Percentiles rank a stretch among this genome's conserved stretches.
Conservation (phyloP, 2,888 invertebrate genomes). For the Perithous albicinctus region DNA sequence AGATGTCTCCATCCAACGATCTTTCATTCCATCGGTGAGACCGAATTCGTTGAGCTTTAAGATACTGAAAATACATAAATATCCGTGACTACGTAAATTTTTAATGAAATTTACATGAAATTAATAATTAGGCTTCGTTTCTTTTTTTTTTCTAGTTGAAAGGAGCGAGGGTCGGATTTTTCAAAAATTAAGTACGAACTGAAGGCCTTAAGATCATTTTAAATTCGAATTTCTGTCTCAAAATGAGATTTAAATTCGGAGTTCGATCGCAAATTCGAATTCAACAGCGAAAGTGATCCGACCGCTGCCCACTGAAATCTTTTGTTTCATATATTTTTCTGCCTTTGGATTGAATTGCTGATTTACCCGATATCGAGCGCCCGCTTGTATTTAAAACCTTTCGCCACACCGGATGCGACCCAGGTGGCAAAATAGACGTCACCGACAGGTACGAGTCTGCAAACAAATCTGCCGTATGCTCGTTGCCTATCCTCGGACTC, state of each 20-base stretch:
- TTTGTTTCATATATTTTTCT: neutral
- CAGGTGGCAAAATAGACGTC: neutral
- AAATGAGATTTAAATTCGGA: no score
- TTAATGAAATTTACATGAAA: neutral
- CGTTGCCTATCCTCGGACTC: slow-evolving; percentile 57
- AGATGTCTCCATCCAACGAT: slow-evolving; percentile 41
- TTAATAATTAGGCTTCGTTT: no score
- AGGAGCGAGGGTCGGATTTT: no score
- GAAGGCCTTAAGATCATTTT: no score
- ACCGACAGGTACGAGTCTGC: slow-evolving; percentile 64
- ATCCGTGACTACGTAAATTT: neutral
- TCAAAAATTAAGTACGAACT: no score
- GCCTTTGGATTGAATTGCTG: neutral
- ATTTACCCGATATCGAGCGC: slow-evolving; percentile 71
- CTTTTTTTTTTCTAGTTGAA: no score
- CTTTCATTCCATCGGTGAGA: slow-evolving; percentile 42
- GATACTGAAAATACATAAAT: slow-evolving; percentile 34
- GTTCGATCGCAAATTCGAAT: no score
- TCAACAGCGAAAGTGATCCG: no score
- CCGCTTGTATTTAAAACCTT: slow-evolving; percentile 67
- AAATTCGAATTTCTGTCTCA: no score
- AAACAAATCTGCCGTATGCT: slow-evolving; percentile 46
- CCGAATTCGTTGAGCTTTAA: slow-evolving; percentile 52
- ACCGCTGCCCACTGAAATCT: no score
- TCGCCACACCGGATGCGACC: slow-evolving; percentile 68